phyloP scores from a whole-genome alignment of 2,797 vertebrate genomes.

The Remorina albescens region DNA sequence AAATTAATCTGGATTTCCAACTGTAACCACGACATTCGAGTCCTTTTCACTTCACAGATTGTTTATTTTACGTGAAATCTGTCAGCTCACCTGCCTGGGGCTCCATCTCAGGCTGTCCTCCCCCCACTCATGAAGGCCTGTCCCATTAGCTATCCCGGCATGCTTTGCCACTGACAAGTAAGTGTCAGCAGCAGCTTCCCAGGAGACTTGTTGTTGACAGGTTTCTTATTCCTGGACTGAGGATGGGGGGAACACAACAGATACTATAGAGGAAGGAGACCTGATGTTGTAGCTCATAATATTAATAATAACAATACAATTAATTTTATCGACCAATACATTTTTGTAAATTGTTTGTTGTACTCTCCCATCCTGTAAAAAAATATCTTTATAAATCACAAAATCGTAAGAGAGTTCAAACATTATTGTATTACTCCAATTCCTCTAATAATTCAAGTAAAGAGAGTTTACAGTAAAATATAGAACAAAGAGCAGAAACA shows the following conservation, averaged over 20 bases:
- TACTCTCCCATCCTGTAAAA: background rate
- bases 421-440: too few species aligned
- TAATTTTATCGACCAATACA: background rate
- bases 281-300: background rate
- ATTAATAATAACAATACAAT: background rate
- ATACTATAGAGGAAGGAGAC: background rate
- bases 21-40: too few species aligned
- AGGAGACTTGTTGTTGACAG: constrained; percentile 60
- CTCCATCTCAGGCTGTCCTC: constrained; percentile 38
- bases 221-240: constrained; percentile 63
- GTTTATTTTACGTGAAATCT: constrained; percentile 1
- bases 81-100: constrained; percentile 48
- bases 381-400: background rate
- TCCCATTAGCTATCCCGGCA: constrained; percentile 61
- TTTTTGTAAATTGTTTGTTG: background rate
- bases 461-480: too few species aligned
- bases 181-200: constrained; percentile 53
- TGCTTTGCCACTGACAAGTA: constrained; percentile 55
- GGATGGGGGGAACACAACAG: constrained; percentile 16
- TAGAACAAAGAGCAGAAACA: background rate
- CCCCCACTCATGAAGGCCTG: constrained; percentile 23
- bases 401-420: background rate
- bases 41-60: too few species aligned
- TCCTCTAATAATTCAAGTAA: too few species aligned
- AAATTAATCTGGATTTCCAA: background rate